These are phyloP conservation scores for Cephalopholis sonnerati DNA, from an alignment of 2,113 vertebrate genomes.

Conservation along the genomic window DNA sequence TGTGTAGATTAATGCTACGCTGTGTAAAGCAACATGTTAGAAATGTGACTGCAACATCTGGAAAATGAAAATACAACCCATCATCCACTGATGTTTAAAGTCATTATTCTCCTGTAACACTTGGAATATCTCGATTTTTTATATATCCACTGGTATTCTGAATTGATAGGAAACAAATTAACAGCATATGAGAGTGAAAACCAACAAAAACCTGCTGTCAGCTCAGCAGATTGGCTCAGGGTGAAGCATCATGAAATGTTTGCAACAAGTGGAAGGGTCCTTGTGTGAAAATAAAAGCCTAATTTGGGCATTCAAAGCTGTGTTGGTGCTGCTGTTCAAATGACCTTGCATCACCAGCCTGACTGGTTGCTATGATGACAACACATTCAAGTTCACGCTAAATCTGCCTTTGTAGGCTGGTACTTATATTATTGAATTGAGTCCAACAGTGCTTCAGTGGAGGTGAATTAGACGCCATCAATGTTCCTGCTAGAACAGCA, in stretches of 20 bases:
- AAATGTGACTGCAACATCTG: background rate
- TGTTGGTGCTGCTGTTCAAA: slow-evolving; percentile 13
- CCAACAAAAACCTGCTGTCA: background rate
- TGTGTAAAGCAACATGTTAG: background rate
- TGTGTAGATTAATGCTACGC: background rate
- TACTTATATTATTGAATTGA: slow-evolving; percentile 10
- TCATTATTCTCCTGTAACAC: background rate
- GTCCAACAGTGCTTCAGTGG: slow-evolving; percentile 23
- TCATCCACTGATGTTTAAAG: background rate
- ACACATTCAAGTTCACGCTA: slow-evolving; percentile 9
- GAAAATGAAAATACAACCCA: background rate
- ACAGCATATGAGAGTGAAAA: background rate
- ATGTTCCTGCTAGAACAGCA: background rate
- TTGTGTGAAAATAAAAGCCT: background rate
- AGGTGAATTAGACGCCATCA: background rate
- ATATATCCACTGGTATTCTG: background rate
- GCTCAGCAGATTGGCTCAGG: background rate
- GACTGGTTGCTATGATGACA: slow-evolving; percentile 56
- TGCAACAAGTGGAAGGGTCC: slow-evolving; percentile 2
- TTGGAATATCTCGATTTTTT: background rate
- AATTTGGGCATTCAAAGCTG: background rate
- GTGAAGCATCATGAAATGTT: background rate
- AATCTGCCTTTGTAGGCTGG: slow-evolving; percentile 19
- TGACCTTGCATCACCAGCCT: slow-evolving; percentile 26
- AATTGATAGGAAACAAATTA: background rate